These are phyloP conservation scores for Nixonia krombeini DNA, from an alignment of 1,140 invertebrate genomes.

Conservation along the genomic window DNA sequence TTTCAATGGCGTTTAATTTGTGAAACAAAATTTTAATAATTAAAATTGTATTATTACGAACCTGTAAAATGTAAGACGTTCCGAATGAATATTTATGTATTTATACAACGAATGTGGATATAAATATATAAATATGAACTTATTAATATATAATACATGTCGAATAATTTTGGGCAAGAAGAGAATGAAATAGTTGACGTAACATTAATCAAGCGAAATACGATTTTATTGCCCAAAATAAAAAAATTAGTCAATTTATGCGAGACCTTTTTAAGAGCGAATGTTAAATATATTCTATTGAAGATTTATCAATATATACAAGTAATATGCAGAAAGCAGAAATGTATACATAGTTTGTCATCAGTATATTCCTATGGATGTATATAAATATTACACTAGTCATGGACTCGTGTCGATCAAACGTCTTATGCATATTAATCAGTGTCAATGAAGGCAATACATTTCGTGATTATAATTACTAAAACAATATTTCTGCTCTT, in stretches of 20 bases:
- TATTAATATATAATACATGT: slow-evolving; percentile 7
- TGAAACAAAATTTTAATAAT: too few species aligned
- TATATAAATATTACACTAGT: slow-evolving; percentile 39
- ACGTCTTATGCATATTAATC: slow-evolving; percentile 47
- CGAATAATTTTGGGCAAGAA: slow-evolving; percentile 21
- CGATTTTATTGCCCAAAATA: slow-evolving; percentile 43
- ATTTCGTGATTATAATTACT: slow-evolving; percentile 26
- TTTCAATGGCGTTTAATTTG: too few species aligned
- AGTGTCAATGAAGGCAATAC: slow-evolving; percentile 49
- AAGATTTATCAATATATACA: slow-evolving; percentile 40
- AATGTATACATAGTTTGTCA: slow-evolving; percentile 40
- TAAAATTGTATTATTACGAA: neutral
- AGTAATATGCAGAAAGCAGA: slow-evolving; percentile 12
- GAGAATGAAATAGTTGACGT: slow-evolving; percentile 11
- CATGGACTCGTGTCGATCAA: slow-evolving; percentile 33
- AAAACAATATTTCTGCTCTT: slow-evolving; percentile 25
- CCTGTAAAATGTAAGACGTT: slow-evolving; percentile 11
- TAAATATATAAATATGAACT: slow-evolving; percentile 40
- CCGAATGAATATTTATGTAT: slow-evolving; percentile 36
- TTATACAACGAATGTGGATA: slow-evolving; percentile 38
- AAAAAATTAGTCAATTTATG: slow-evolving; percentile 68
- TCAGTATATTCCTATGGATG: slow-evolving; percentile 45
- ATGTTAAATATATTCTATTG: slow-evolving; percentile 56
- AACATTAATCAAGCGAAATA: slow-evolving; percentile 31
- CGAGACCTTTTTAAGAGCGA: slow-evolving; percentile 62